phyloP scores from a whole-genome alignment of 2,888 invertebrate genomes.

The Lepas anatifera region DNA sequence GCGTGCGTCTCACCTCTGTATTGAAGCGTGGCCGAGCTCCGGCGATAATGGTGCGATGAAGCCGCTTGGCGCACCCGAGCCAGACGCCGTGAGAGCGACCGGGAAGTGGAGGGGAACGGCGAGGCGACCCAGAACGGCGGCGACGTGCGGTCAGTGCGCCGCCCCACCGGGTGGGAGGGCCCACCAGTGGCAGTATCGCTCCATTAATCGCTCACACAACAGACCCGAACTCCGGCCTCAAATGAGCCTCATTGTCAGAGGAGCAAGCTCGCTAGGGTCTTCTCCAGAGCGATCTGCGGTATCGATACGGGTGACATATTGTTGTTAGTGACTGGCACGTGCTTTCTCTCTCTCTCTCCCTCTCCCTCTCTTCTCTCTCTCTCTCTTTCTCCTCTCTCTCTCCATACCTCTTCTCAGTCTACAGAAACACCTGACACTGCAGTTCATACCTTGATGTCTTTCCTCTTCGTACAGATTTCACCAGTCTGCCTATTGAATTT shows the following conservation, averaged over 20 bases:
- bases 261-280: too few species aligned
- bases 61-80: conserved; percentile 10
- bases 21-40: background rate
- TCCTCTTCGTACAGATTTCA: too few species aligned
- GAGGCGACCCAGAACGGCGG: background rate
- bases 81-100: conserved; percentile 5
- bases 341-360: background rate
- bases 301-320: too few species aligned
- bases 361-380: background rate
- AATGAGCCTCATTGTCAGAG: background rate
- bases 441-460: too few species aligned
- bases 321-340: background rate
- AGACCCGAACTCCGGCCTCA: background rate
- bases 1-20: background rate
- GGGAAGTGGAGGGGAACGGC: background rate
- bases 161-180: background rate
- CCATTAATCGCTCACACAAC: background rate
- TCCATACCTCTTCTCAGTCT: background rate
- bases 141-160: background rate
- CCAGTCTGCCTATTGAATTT: too few species aligned
- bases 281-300: too few species aligned
- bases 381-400: background rate
- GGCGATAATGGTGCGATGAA: conserved; percentile 9
- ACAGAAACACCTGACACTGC: too few species aligned
- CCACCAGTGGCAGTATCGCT: background rate